Evolutionary conservation across 2,797 vertebrate species (phyloP), one percentile per base, ranked within the genome.

Genomic region (Siniperca obscura): DNA sequence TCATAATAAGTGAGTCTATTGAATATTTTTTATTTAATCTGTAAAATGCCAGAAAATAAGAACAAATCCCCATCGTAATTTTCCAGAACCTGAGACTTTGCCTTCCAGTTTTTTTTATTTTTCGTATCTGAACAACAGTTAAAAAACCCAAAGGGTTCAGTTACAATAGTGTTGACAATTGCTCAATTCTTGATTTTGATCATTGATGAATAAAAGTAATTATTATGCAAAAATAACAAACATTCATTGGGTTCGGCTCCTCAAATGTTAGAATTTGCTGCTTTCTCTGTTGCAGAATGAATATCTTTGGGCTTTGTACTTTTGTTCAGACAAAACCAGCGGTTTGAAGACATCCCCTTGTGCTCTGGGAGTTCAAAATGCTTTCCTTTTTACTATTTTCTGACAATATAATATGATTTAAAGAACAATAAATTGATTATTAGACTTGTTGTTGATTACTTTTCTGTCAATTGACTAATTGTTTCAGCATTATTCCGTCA

Each of bases 21-120:
- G 16, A 57, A 25, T 44, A 50, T 71, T 78, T 74, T 7, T 1
- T 65, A 44, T 66, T 76, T n/a, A 55, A 42, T 69, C 14, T n/a
- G 9, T 64, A 10, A 68, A 72, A 68, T 76, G 16, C 6, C 5
- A 9, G 46, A 19, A 60, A 36, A 52, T 52, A 21, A 25, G 12
- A 46, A 60, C 30, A 46, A 48, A 48, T 10, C 13, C 2, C 7
- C 7, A 19, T 48, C 0, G 3, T 4, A 16, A 2, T 48, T 34
- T 25, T 3, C 40, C 12, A 5, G 7, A 69, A 17, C 8, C 46
- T 11, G 17, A 12, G n/a, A 42, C 30, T 13, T 42, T 5, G 7
- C 34, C 34, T 11, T 55, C 25, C 27, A 40, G 5, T 25, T 70
- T 52, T 25, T 8, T 22, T 44, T 40, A 1, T 14, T 10, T 21